Evolutionary conservation across 2,113 vertebrate genomes (phyloP).

Genomic region (Chroicocephalus ridibundus): DNA sequence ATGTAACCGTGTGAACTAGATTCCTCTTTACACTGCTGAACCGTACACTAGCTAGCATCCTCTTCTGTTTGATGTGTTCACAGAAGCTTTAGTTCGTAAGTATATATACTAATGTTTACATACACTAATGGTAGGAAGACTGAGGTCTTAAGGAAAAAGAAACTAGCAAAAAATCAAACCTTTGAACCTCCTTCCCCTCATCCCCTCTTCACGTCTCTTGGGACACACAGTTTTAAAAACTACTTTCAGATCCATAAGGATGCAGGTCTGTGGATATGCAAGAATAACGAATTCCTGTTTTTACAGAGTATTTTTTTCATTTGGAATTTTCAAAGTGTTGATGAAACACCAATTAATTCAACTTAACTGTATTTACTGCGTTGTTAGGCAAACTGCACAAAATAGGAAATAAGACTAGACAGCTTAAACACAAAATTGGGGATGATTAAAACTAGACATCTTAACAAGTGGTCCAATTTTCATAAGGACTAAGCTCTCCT

Average conservation of each 20-base stretch:
- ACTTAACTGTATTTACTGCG: background rate
- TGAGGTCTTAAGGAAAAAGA: background rate
- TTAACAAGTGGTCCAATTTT: background rate
- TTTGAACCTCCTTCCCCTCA: background rate
- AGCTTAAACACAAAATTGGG: background rate
- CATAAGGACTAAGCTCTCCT: background rate
- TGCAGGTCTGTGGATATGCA: background rate
- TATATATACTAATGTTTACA: background rate
- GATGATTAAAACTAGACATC: background rate
- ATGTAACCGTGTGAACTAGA: background rate
- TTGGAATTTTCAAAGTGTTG: background rate
- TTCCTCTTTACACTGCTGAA: background rate
- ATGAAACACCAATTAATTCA: background rate
- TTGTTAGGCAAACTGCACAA: background rate
- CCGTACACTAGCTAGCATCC: background rate
- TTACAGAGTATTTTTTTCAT: background rate
- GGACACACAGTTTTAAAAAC: background rate
- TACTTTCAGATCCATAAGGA: background rate
- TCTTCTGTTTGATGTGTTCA: background rate
- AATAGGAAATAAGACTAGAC: background rate
- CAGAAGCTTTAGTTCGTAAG: background rate
- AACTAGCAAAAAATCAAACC: background rate
- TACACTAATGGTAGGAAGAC: background rate
- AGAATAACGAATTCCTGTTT: background rate
- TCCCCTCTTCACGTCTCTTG: background rate